These are phyloP conservation scores for Neoarius graeffei DNA, from an alignment of 2,113 vertebrate species.

Conservation along the genomic window DNA sequence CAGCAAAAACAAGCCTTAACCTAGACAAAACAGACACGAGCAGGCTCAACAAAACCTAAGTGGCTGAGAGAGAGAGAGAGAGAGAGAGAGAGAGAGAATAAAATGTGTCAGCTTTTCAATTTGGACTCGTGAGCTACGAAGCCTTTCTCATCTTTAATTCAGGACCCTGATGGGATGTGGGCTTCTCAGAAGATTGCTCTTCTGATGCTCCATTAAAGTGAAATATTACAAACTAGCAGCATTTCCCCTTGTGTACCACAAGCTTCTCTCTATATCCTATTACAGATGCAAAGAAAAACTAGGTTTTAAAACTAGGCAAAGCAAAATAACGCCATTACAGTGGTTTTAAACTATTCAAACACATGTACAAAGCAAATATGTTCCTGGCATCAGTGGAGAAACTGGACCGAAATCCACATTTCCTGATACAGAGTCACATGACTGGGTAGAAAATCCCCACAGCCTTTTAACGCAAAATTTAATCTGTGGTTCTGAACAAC, in stretches of 20 bases:
- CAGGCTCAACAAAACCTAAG: not conserved
- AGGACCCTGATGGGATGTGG: constrained; percentile 47
- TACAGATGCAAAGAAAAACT: not conserved
- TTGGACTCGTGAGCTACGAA: constrained; percentile 26
- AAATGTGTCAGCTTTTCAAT: constrained; percentile 33
- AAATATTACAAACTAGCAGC: constrained; percentile 20
- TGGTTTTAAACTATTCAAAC: not conserved
- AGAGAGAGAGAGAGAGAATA: constrained; percentile 3
- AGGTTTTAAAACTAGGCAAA: not conserved
- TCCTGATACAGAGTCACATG: constrained; percentile 41
- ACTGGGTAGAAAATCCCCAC: constrained; percentile 55
- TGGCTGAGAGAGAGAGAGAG: not conserved
- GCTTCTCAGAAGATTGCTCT: constrained; percentile 34
- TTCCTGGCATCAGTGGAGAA: too few relatives aligned
- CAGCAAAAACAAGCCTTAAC: not conserved
- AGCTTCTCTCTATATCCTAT: not conserved
- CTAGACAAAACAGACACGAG: constrained; percentile 12
- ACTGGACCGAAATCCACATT: not conserved
- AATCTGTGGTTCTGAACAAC: constrained; percentile 26
- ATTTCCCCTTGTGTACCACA: not conserved
- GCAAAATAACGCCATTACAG: not conserved
- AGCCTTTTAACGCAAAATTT: constrained; percentile 44
- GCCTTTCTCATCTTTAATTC: constrained; percentile 63
- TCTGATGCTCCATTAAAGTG: constrained; percentile 13
- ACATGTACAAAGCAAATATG: not conserved